Base-by-base conservation (phyloP, 2,888 invertebrate species). In the Thecophora atra region DNA sequence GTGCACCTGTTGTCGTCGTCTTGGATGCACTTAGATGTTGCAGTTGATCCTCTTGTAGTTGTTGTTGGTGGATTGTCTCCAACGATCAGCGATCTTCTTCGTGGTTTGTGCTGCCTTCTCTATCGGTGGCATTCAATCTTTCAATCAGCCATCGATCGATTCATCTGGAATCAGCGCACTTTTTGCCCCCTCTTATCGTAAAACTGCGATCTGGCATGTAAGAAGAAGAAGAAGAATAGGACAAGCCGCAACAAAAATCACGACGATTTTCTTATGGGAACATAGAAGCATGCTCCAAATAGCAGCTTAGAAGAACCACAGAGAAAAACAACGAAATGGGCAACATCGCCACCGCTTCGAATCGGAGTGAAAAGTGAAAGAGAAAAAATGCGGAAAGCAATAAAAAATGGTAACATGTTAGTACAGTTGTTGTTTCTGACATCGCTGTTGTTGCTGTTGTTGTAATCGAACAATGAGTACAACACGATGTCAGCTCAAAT, bases 401-500 rank as follows among this genome's bases (percentile, higher is more conserved):
- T 67, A 68, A 51, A 68, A 62, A 67, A 26, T 66, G 13, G 72
- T 63, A 72, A 68, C 72, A 72, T 72, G 72, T 72, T 72, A 62
- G 54, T 62, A 67, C 60, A 56, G 21, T 21, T 52, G 13, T 56
- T 26, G 13, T 47, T 17, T 11, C 24, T 17, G 56, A 13, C 24
- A 44, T 24, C 42, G 26, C 6, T 58, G 58, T 66, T 52, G 47
- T 64, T 58, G 42, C 42, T 47, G 47, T 64, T 64, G 64, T 47
- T 67, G 67, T 37, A 42, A 42, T 54, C 37, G 52, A 42, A 56
- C 37, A 28, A 51, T 62, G 42, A 15, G 24, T 21, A 63, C 81
- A 80, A 81, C 82, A 81, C 81, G 82, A 81, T 82, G 83, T 83
- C 83, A 83, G 81, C 82, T 81, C 74, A 81, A 83, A 83, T 83